These are phyloP conservation scores for Eulemur macaco DNA, from an alignment of 2,113 vertebrate genomes.

Conservation along the genomic window DNA sequence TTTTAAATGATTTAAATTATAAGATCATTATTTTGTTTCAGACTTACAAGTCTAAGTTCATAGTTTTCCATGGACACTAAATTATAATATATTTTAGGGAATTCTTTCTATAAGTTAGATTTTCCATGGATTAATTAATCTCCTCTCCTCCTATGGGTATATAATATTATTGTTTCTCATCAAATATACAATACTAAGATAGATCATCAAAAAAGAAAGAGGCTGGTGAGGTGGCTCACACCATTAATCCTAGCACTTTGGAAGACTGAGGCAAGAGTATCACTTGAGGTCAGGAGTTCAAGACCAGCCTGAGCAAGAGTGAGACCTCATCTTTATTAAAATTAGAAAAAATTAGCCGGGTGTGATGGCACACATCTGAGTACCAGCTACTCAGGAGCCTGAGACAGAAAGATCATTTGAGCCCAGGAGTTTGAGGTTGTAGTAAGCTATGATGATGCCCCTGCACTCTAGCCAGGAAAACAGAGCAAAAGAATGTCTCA, in stretches of 20 bases:
- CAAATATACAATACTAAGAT: not conserved
- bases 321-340: no score
- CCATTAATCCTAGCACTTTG: not conserved
- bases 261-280: not conserved
- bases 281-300: not conserved
- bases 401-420: no score
- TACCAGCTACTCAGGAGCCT: no score
- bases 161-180: not conserved
- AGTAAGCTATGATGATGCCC: no score
- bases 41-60: not conserved
- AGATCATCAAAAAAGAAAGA: not conserved
- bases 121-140: not conserved
- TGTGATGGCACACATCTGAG: no score
- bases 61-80: not conserved
- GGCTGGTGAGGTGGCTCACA: not conserved
- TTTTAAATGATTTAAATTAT: not conserved
- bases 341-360: no score
- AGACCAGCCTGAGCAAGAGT: not conserved
- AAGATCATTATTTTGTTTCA: not conserved
- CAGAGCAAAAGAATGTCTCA: not conserved
- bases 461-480: not conserved
- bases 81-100: not conserved
- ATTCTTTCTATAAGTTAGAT: not conserved
- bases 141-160: not conserved
- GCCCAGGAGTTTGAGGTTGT: no score